Evolutionary conservation across 2,113 vertebrate species (phyloP), one percentile per base, ranked within the genome.

Genomic region (Laterallus jamaicensis): DNA sequence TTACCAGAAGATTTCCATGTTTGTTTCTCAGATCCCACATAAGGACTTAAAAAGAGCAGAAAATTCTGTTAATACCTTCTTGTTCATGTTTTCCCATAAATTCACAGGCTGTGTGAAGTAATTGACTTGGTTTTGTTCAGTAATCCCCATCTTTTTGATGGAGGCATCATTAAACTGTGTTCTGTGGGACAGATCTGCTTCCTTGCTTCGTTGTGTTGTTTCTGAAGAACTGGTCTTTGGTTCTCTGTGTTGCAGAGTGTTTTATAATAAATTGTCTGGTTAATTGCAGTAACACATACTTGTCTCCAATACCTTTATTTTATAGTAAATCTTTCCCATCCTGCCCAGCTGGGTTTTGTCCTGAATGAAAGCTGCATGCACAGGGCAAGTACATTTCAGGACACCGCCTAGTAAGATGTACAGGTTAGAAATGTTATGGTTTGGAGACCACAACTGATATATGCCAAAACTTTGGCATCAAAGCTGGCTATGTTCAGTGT

Each of bases 231-330:
- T 77, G 5, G 71, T 82, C 56, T 84, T 77, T 84, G n/a, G 9
- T 84, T 73, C 22, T 89, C 22, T 71, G 9, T 35, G 6, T 64
- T 88, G 24, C 21, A 71, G 71, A 22, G 18, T 86, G 1, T 73
- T 88, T 75, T 84, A 8, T 75, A 95, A 90, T 94, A 94, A 96
- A 93, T 55, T 68, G 32, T 18, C 7, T 68, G 22, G 15, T 32
- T 88, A 71, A 17, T 88, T 96, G 42, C 56, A 83, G 6, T 77
- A 75, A 56, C 2, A 4, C 0, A 0, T 80, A 15, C 32, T 74
- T 90, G 52, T 83, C 71, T 89, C 63, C 20, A 50, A 0, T 64
- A 67, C 11, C 22, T 83, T 88, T 83, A 68, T 88, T 92, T 74
- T 81, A 28, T 20, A 64, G n/a, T 25, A 37, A 47, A 35, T 42